Evolutionary conservation across 2,113 vertebrate genomes (phyloP), one percentile per base, ranked within the genome.

Genomic region (Pyrgilauda ruficollis): DNA sequence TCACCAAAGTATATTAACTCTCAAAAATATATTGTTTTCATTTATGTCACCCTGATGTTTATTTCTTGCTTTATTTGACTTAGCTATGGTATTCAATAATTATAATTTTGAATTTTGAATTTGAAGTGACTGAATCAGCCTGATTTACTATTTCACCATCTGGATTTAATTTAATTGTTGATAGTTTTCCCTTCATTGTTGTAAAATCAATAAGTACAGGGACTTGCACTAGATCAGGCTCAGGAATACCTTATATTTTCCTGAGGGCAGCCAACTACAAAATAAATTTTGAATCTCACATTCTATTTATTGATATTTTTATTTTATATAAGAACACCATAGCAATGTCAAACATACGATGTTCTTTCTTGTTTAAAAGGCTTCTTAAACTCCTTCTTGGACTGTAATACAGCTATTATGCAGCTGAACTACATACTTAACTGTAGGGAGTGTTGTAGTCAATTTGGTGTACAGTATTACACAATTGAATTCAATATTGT

Each of bases 21-120:
- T 11, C 30, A 81, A 94, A 53, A 43, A 28, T 30, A 23, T 67
- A 50, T 52, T 24, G 2, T 50, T 47, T 80, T 94, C 33, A 44
- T 33, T 55, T 81, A 37, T 26, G 28, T 49, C 16, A 26, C 33
- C 31, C 30, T 82, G 13, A 24, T 73, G 18, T 21, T 66, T 76
- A 81, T 83, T 90, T 95, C 67, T 81, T 81, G 24, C 49, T 89
- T 94, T 94, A 70, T 80, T 94, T 28, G 39, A 94, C 73, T 93
- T 87, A 86, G 2, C 8, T 61, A 24, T 77, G 22, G 70, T 75
- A 58, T 86, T 68, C 59, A 69, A 76, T 31, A 73, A 24, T 47
- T 80, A 84, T 46, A 88, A 37, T 37, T 37, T 37, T 37, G 35
- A 53, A 83, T 89, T 79, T 24, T 88, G 53, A 61, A 47, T 61